phyloP scores from a whole-genome alignment of 2,888 invertebrate species.

The Magallana nippona region DNA sequence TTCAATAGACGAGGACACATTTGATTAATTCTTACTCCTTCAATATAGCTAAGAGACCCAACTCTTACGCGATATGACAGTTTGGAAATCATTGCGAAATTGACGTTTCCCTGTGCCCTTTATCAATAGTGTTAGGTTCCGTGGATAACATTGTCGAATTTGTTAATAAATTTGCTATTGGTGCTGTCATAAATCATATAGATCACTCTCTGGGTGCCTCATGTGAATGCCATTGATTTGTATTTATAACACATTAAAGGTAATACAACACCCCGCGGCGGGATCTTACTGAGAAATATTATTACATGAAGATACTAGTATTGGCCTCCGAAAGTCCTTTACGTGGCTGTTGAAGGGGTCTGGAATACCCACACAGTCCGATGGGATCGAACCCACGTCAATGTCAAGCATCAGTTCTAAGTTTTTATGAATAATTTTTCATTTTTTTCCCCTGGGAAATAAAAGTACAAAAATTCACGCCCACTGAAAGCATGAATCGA shows the following conservation, averaged over 20 bases:
- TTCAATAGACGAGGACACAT: neutral
- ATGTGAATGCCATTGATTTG: slow-evolving; percentile 27
- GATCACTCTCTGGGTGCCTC: slow-evolving; percentile 9
- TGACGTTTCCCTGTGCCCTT: neutral
- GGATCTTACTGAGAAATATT: neutral
- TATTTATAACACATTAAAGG: slow-evolving; percentile 21
- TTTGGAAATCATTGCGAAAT: neutral
- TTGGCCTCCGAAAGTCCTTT: neutral
- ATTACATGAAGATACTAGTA: neutral
- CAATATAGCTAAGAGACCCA: neutral
- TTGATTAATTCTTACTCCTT: neutral
- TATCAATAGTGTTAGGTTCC: neutral
- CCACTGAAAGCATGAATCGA: too few relatives aligned
- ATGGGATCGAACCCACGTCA: neutral
- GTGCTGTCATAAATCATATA: slow-evolving; percentile 18
- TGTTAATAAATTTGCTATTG: slow-evolving; percentile 20
- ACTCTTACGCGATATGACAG: neutral
- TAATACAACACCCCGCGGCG: slow-evolving; percentile 18
- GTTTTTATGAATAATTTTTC: neutral
- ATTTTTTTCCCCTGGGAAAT: too few relatives aligned
- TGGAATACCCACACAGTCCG: neutral
- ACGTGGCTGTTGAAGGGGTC: neutral
- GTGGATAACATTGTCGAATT: slow-evolving; percentile 17
- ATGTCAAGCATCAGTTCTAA: neutral
- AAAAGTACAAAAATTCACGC: too few relatives aligned